Evolutionary conservation across 2,888 invertebrate genomes (phyloP).

Genomic region (Caenorhabditis zanzibari): DNA sequence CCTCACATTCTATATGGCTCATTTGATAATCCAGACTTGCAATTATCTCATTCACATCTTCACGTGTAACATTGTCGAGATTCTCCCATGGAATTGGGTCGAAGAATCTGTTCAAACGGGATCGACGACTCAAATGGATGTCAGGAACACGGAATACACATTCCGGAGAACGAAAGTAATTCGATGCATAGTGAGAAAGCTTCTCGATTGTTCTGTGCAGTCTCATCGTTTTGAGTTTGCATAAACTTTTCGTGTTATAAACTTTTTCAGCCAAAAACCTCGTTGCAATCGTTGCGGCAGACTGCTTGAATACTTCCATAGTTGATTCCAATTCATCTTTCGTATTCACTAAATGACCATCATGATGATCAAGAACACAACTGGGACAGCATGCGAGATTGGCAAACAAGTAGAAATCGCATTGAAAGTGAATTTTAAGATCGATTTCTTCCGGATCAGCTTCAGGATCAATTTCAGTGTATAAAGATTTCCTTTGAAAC

Average conservation of each 20-base stretch:
- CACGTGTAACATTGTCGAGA: background rate
- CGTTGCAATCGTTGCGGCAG: background rate
- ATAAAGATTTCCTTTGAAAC: background rate
- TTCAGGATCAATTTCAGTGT: background rate
- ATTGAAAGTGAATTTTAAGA: background rate
- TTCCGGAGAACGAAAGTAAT: background rate
- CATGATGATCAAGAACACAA: background rate
- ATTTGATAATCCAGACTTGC: background rate
- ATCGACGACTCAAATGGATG: background rate
- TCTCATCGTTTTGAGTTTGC: background rate
- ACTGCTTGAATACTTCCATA: background rate
- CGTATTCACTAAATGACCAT: background rate
- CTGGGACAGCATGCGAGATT: background rate
- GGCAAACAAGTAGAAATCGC: background rate
- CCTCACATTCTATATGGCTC: background rate
- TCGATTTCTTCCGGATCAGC: background rate
- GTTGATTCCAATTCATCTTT: background rate
- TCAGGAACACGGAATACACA: background rate
- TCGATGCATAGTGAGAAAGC: background rate
- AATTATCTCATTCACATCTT: constrained; percentile 1
- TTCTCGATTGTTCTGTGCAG: background rate
- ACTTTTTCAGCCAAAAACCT: background rate
- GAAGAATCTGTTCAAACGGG: background rate
- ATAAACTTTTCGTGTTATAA: background rate
- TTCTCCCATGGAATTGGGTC: background rate